Base-by-base conservation (phyloP, 2,797 vertebrate species). In the Dipus sagitta region DNA sequence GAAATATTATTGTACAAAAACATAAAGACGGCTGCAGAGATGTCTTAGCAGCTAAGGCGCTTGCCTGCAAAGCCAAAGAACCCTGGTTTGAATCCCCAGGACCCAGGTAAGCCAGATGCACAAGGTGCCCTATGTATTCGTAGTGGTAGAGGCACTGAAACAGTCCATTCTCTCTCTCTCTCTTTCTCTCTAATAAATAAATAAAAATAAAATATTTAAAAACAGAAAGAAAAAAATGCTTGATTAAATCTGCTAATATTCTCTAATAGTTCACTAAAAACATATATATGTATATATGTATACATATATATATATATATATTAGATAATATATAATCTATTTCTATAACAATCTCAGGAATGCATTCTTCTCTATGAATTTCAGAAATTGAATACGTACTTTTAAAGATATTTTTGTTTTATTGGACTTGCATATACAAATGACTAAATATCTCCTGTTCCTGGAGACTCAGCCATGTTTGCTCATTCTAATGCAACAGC, bases 341-440 rank as follows among this genome's bases (percentile, higher is more conserved):
- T 18, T 79, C 1, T 52, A 65, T n/a, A 15, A 18, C 70, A 15
- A 11, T 11, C 4, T 88, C 32, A 92, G 79, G 10, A 86, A 47
- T 87, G 62, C 72, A 72, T 70, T 64, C 1, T 23, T 47, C 2
- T 87, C 30, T 77, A 18, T 64, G 28, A 86, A 38, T 68, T 2
- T 62, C 7, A 91, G 11, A 12, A 86, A 34, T 28, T 8, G 30
- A 28, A 52, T 1, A 88, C 42, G 14, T 2, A 38, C 30, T 68
- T 87, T 34, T 95, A 64, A 75, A 34, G 42, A 15, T 86, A 2
- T 38, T 88, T 84, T 77, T 89, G 8, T 62, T 65, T 68, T 76
- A 34, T 17, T 52, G 18, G 11, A 23, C 21, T 74, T 32, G 21
- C 26, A 3, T 90, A 6, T 4, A 28, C 17, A 80, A 88, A 81